Percentiles rank a stretch among this genome's conserved stretches.
Evolutionary conservation across 2,888 invertebrate genomes (phyloP).

Genomic region (Protula sp.): DNA sequence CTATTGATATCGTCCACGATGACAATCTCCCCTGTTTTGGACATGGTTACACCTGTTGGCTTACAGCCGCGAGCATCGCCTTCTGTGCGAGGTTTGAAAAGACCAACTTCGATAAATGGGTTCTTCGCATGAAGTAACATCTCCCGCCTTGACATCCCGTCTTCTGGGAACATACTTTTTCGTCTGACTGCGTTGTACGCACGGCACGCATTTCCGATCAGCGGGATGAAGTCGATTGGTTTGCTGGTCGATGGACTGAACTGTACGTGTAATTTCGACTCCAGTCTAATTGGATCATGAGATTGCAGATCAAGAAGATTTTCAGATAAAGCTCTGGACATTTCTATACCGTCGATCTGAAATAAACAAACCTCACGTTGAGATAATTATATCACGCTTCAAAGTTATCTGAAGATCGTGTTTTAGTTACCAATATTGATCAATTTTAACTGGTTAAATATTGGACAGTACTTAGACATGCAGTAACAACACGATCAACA

Average conservation of each 20-base stretch:
- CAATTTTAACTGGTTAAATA: too few species aligned
- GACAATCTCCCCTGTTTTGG: slow-evolving; percentile 28
- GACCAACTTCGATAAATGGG: neutral
- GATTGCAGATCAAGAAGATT: neutral
- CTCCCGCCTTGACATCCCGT: neutral
- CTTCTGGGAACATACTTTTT: neutral
- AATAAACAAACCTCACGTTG: too few species aligned
- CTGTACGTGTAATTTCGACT: neutral
- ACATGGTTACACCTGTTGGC: slow-evolving; percentile 40
- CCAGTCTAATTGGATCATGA: neutral
- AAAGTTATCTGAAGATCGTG: too few species aligned
- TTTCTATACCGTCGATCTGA: neutral
- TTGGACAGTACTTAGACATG: too few species aligned
- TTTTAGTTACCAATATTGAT: too few species aligned
- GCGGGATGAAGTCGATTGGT: neutral
- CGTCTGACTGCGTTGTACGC: neutral
- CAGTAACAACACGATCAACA: too few species aligned
- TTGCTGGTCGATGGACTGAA: neutral
- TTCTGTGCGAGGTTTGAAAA: slow-evolving; percentile 12
- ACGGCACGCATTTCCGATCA: neutral
- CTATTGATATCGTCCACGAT: slow-evolving; percentile 46
- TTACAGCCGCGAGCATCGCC: slow-evolving; percentile 38
- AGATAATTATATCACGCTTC: too few species aligned
- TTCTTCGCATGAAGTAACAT: neutral
- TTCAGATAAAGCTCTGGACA: neutral